Percentiles rank a stretch among this genome's conserved stretches.
Evolutionary conservation across 2,797 vertebrate genomes (phyloP).

Genomic region (Poeciliopsis paucimaculata): DNA sequence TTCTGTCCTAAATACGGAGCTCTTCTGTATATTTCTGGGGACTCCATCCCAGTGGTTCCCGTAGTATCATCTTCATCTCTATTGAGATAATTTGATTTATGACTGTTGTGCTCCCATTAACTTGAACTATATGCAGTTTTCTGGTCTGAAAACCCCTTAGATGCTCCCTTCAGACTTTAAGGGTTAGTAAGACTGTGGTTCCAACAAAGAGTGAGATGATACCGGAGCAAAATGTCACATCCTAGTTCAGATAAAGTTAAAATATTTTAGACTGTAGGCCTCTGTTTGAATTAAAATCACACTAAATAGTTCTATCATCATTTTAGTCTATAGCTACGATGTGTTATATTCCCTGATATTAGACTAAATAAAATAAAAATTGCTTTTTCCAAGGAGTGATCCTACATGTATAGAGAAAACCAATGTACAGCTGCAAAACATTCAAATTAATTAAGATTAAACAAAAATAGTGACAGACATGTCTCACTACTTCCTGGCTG

Average conservation of each 20-base stretch:
- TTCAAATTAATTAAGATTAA: slow-evolving; percentile 1
- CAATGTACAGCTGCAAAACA: neutral
- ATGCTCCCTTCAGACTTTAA: slow-evolving; percentile 44
- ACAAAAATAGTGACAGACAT: neutral
- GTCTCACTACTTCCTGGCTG: neutral
- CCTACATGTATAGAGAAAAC: neutral
- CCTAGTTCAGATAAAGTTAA: slow-evolving; percentile 29
- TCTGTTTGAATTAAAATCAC: neutral
- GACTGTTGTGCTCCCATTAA: slow-evolving; percentile 63
- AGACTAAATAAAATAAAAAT: too few species aligned
- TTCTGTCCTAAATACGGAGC: slow-evolving; percentile 13
- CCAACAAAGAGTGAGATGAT: slow-evolving; percentile 34
- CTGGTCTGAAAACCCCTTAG: slow-evolving; percentile 14
- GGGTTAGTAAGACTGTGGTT: slow-evolving; percentile 32
- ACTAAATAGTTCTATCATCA: too few species aligned
- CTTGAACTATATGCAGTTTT: slow-evolving; percentile 34
- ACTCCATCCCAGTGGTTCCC: slow-evolving; percentile 28
- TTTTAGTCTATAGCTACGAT: too few species aligned
- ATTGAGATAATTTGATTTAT: slow-evolving; percentile 70
- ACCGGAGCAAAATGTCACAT: slow-evolving; percentile 21
- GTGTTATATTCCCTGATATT: too few species aligned
- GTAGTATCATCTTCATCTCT: slow-evolving; percentile 53
- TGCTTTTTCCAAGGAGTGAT: neutral
- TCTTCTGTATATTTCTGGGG: slow-evolving; percentile 67
- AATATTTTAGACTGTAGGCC: slow-evolving; percentile 16